These are phyloP conservation scores for Crossocerus cetratus DNA, from an alignment of 2,888 invertebrate genomes.

Conservation along the genomic window DNA sequence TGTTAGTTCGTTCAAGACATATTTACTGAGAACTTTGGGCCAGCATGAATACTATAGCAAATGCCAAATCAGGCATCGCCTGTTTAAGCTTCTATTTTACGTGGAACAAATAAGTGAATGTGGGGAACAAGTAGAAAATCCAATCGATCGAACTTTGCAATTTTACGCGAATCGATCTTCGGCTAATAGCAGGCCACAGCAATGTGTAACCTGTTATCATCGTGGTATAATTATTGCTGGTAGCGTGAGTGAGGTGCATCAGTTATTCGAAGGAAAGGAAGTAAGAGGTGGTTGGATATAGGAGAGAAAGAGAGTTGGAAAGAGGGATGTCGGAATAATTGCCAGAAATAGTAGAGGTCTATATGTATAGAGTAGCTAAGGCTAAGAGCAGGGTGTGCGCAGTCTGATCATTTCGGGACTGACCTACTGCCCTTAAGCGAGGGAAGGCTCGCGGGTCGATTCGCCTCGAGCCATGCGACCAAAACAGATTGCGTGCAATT, in stretches of 20 bases:
- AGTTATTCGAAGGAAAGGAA: background rate
- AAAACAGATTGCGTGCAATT: slow-evolving; percentile 19
- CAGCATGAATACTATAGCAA: no score
- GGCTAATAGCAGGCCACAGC: no score
- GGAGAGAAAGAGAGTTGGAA: no score
- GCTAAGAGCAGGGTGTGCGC: slow-evolving; percentile 6
- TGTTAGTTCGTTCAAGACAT: no score
- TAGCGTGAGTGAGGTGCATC: background rate
- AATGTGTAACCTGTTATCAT: no score
- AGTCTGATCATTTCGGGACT: slow-evolving; percentile 64
- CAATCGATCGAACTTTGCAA: no score
- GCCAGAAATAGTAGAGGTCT: slow-evolving; percentile 43
- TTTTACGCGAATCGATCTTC: no score
- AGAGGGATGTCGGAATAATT: slow-evolving; percentile 28
- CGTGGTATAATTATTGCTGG: background rate
- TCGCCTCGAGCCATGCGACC: slow-evolving; percentile 22
- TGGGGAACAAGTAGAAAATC: no score
- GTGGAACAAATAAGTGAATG: no score
- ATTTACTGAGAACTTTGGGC: no score
- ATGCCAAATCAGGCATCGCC: no score
- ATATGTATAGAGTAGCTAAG: background rate
- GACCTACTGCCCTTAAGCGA: slow-evolving; percentile 69
- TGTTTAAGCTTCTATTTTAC: no score
- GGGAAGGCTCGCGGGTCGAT: slow-evolving; percentile 38
- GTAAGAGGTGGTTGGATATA: background rate